phyloP scores from a whole-genome alignment of 2,113 vertebrate genomes.

The Protobothrops mucrosquamatus region DNA sequence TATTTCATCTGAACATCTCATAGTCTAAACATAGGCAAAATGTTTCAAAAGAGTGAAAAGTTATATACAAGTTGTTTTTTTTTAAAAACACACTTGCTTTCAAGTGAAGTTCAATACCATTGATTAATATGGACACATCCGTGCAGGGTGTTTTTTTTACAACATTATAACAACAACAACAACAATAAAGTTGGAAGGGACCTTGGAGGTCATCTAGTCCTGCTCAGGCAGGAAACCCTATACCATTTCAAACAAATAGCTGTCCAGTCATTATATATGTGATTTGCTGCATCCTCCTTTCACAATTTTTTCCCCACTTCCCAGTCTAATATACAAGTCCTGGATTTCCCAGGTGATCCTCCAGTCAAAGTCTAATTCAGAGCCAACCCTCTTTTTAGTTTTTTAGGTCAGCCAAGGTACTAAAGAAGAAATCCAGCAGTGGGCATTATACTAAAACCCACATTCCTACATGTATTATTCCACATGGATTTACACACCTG shows the following conservation, averaged over 20 bases:
- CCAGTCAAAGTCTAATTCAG: background rate
- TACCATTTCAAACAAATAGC: too few species aligned
- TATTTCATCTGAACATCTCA: conserved; percentile 55
- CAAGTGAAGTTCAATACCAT: background rate
- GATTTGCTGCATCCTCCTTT: background rate
- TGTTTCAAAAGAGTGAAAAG: conserved; percentile 27
- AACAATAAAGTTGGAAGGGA: too few species aligned
- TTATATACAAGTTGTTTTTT: conserved; percentile 14
- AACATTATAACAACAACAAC: background rate
- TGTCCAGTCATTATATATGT: background rate
- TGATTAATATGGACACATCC: background rate
- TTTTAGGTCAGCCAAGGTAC: background rate
- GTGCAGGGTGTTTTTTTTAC: background rate
- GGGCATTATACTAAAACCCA: background rate
- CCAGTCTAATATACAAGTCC: background rate
- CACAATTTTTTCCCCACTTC: background rate
- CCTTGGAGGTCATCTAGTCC: too few species aligned
- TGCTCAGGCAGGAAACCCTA: too few species aligned
- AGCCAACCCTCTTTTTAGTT: background rate
- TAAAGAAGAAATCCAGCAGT: conserved; percentile 31
- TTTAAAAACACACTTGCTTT: background rate
- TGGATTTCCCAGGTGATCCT: background rate
- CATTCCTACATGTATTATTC: background rate
- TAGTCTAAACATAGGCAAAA: conserved; percentile 45
- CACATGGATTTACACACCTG: background rate